A percentile compares a stretch with the other conserved stretches of the same genome.
These are phyloP conservation scores for Artemisiospiza belli DNA, from an alignment of 2,113 vertebrate genomes.

Conservation along the genomic window DNA sequence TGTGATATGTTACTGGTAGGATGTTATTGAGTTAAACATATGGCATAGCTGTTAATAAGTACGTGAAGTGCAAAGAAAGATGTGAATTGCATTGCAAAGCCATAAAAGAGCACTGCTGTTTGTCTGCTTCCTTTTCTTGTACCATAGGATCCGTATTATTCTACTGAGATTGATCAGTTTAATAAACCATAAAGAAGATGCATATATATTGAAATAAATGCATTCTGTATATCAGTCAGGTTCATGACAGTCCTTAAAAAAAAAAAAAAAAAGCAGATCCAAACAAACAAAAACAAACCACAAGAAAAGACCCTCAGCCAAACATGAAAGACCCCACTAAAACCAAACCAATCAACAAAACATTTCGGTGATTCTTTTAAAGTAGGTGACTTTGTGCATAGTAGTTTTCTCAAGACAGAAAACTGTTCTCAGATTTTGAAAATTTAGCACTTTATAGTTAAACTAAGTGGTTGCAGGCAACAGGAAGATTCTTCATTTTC, in stretches of 20 bases:
- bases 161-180: neutral
- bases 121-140: neutral
- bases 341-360: neutral
- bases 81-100: neutral
- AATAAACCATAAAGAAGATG: neutral
- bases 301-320: accelerated
- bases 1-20: neutral
- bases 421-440: neutral
- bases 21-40: neutral
- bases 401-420: neutral
- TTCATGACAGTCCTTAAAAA: neutral
- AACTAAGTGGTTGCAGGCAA: neutral
- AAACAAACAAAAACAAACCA: too few relatives aligned
- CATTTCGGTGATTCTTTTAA: neutral
- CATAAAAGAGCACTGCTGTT: neutral
- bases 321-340: neutral
- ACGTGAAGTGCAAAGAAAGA: neutral
- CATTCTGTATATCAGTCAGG: neutral
- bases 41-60: neutral
- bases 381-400: neutral
- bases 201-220: neutral
- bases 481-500: neutral
- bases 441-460: neutral
- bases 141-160: neutral
- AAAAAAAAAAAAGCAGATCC: neutral